Evolutionary conservation across 2,797 vertebrate genomes (phyloP).

Genomic region (Erpetoichthys calabaricus): DNA sequence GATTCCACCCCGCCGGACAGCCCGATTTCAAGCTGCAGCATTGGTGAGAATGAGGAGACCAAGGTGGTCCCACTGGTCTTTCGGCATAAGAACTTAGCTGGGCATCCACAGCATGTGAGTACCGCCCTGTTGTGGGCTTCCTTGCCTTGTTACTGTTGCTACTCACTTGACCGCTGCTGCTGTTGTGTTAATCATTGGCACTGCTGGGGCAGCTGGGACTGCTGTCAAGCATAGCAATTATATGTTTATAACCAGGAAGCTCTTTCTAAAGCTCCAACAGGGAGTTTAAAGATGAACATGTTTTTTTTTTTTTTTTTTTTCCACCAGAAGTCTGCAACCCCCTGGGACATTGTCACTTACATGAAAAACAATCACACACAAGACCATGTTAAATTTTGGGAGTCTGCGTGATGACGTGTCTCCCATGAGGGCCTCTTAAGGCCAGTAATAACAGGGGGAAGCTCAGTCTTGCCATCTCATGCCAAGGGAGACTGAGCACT

Average conservation of each 20-base stretch:
- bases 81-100: background rate
- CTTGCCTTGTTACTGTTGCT: background rate
- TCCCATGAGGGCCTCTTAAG: too few species aligned
- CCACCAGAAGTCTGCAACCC: too few species aligned
- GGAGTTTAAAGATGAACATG: background rate
- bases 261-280: too few species aligned
- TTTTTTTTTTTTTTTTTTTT: background rate
- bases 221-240: background rate
- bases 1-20: conserved; percentile 77
- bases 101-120: background rate
- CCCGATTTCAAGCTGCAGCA: conserved; percentile 32
- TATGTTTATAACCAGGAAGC: background rate
- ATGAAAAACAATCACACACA: too few species aligned
- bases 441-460: too few species aligned
- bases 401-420: too few species aligned
- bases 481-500: too few species aligned
- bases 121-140: background rate
- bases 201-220: background rate
- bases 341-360: too few species aligned
- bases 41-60: background rate
- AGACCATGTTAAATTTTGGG: too few species aligned
- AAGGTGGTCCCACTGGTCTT: background rate
- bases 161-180: background rate
- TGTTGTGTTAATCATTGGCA: too few species aligned
- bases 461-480: too few species aligned